Conservation (phyloP, 2,797 vertebrate genomes). For the Myotis daubentonii region DNA sequence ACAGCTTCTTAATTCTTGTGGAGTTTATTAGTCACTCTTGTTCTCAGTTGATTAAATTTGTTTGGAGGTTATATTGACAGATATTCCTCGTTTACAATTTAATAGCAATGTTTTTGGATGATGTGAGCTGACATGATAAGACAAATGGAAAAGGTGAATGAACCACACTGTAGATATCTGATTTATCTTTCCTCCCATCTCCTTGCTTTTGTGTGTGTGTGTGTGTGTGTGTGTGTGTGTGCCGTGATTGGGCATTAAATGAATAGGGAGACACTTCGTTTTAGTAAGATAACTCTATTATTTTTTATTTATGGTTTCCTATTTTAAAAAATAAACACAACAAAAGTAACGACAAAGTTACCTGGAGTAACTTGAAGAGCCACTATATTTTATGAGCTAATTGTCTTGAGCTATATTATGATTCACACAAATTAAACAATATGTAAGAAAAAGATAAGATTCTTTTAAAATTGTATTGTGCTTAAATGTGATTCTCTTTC, state of each 20-base stretch:
- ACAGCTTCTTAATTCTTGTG: slow-evolving; percentile 77
- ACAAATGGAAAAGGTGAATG: slow-evolving; percentile 82
- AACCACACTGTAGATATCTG: slow-evolving; percentile 55
- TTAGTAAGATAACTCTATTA: slow-evolving; percentile 72
- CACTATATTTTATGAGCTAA: slow-evolving; percentile 72
- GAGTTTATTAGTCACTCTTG: slow-evolving; percentile 81
- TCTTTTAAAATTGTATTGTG: slow-evolving; percentile 69
- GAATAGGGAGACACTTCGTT: slow-evolving; percentile 70
- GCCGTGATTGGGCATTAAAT: slow-evolving; percentile 68
- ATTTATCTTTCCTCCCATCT: slow-evolving; percentile 53
- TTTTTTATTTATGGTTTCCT: slow-evolving; percentile 80
- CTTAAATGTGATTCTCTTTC: slow-evolving; percentile 52
- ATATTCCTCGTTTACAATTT: slow-evolving; percentile 81
- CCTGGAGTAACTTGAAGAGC: slow-evolving; percentile 75
- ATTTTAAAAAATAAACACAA: slow-evolving; percentile 76
- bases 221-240: neutral
- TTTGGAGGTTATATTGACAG: slow-evolving; percentile 86
- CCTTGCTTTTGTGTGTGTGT: neutral
- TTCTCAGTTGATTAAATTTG: slow-evolving; percentile 83
- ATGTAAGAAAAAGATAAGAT: slow-evolving; percentile 69
- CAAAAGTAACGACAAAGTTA: slow-evolving; percentile 74
- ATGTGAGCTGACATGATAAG: slow-evolving; percentile 80
- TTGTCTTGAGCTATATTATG: slow-evolving; percentile 71
- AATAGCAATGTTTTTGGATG: slow-evolving; percentile 80
- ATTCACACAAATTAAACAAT: slow-evolving; percentile 74